Base-by-base conservation (phyloP, 2,888 invertebrate genomes). In the Caprella mutica region DNA sequence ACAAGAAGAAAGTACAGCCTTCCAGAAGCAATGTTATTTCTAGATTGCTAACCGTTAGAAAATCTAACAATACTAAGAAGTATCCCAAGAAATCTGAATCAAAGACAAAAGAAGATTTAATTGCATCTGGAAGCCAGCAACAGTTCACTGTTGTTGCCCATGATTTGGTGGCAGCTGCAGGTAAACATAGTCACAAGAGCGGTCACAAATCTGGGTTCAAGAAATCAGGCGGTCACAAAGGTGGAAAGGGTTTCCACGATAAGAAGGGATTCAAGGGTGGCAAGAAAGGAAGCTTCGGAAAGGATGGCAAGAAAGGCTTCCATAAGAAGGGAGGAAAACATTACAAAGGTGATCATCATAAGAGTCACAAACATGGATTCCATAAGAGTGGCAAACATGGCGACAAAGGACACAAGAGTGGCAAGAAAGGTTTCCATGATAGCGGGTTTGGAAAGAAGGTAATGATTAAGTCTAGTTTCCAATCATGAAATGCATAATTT, bases 361-460 rank as follows among this genome's bases (percentile, higher is more conserved):
- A 43, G n/a, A 54, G 54, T 21, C 46, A 58, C 17, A 50, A 66
- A 24, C 33, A 54, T 21, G 58, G 58, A 5, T 44, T 48, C 19
- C 53, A 58, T 21, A 44, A 58, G 23, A 38, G 38, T 30, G 65
- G 65, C 24, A 56, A 63, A 39, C 48, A 65, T 17, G 66, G 66
- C 9, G 58, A 62, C 50, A 56, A 66, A 30, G 62, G 61, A 17
- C 60, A 65, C 19, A 61, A 66, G 21, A 58, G 62, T 46, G 66
- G 66, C 29, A 40, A 63, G 23, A 86, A 88, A 71, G 86, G 84
- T 14, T 85, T 83, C 39, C 82, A 84, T 68, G 82, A 83, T 61
- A 78, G 81, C 66, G 88, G 88, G 0, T 81, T 84, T 85, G 72
- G 85, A 71, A 85, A 83, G 80, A 83, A 82, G 50, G 58, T 57